Evolutionary conservation across 1,140 invertebrate genomes (phyloP), one percentile per base, ranked within the genome.

Genomic region (Drosophila kikkawai): DNA sequence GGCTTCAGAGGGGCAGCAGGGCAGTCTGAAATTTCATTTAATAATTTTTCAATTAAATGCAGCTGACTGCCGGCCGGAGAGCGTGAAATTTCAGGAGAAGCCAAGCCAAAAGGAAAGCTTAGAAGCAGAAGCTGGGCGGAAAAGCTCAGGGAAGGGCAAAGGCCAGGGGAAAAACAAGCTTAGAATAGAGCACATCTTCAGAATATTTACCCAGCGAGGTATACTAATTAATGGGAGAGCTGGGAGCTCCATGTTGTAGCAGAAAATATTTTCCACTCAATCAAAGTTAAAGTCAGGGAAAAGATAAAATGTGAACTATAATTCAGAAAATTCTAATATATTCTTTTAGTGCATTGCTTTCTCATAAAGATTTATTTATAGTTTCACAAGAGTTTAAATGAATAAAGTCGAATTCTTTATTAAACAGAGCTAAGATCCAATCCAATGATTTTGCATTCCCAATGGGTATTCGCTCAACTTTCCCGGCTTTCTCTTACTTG

Each of bases 21-120:
- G 53, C 42, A 65, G 69, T 15, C 78, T 76, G 51, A 87, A 88
- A 88, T 63, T 87, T 81, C 84, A 81, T 88, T 88, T 88, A 83
- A 88, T 88, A 88, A 88, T 88, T 88, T 88, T 88, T 88, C 84
- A 88, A 88, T 88, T 88, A 88, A 88, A 88, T 84, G 84, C 84
- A 87, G 83, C 82, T 56, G 77, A 50, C 61, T 51, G 56, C 65
- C 75, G 83, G 63, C 69, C 79, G 75, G 36, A 61, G 66, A 50
- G 69, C 44, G 17, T 39, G 32, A 51, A 71, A 60, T 74, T 73
- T 45, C 32, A 61, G 74, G 34, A 26, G 26, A 47, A 53, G 17
- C 42, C 44, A 61, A 61, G 50, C 53, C 45, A 58, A 22, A 45
- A 36, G 61, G 70, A 75, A 45, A 39, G 45, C 22, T 66, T 37